A percentile compares a stretch with the other conserved stretches of the same genome.
These are phyloP conservation scores for Scaptomyza graminum DNA, from an alignment of 1,140 invertebrate species.

Conservation along the genomic window DNA sequence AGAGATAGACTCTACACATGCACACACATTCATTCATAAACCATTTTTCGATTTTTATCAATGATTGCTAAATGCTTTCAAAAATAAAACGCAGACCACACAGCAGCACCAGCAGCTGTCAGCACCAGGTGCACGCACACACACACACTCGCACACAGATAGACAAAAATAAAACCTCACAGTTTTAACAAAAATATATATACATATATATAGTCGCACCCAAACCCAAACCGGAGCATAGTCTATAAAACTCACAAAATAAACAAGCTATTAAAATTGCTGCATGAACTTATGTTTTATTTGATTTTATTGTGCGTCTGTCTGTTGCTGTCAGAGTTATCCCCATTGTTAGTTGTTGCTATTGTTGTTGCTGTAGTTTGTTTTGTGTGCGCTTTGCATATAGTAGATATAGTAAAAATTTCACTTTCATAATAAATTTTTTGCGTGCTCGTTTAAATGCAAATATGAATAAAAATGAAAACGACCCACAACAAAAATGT, in stretches of 20 bases:
- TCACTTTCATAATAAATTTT: conserved; percentile 70
- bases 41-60: conserved; percentile 78
- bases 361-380: conserved; percentile 4
- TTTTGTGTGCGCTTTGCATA: conserved; percentile 15
- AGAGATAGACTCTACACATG: background rate
- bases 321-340: conserved; percentile 7
- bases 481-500: conserved; percentile 14
- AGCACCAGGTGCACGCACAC: conserved; percentile 37
- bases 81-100: conserved; percentile 62
- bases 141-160: conserved; percentile 32
- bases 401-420: conserved; percentile 34
- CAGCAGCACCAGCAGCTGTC: conserved; percentile 34
- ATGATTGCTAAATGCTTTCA: conserved; percentile 78
- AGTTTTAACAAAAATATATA: conserved; percentile 30
- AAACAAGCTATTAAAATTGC: conserved; percentile 43
- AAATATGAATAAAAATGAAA: conserved; percentile 37
- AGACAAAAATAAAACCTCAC: conserved; percentile 22
- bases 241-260: conserved; percentile 20
- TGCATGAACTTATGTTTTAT: conserved; percentile 56
- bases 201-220: conserved; percentile 6
- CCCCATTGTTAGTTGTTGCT: conserved; percentile 35
- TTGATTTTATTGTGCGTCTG: conserved; percentile 61
- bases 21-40: conserved; percentile 70
- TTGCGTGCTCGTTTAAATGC: conserved; percentile 31
- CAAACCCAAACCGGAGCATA: background rate